A percentile compares a stretch with the other conserved stretches of the same genome.
Evolutionary conservation across 2,113 vertebrate species (phyloP).

Genomic region (Toxostoma redivivum): DNA sequence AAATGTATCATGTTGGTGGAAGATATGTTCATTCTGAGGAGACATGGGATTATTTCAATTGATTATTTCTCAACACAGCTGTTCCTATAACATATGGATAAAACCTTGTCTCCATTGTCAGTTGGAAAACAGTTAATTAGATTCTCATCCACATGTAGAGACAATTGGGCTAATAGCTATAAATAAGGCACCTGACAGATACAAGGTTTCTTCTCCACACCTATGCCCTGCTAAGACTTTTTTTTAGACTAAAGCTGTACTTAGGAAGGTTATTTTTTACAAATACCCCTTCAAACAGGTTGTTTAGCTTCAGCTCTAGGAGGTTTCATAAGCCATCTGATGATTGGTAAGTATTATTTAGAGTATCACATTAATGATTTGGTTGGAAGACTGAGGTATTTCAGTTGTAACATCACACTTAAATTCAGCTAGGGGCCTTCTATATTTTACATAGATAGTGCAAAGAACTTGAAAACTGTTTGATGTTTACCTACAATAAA

Average conservation of each 20-base stretch:
- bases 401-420: neutral
- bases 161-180: neutral
- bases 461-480: neutral
- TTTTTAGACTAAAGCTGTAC: rapidly evolving
- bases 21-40: neutral
- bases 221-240: too few species aligned
- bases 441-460: rapidly evolving
- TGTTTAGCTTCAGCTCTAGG: neutral
- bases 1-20: neutral
- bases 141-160: neutral
- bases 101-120: neutral
- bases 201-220: rapidly evolving
- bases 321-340: neutral
- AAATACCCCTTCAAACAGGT: neutral
- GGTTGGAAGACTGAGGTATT: neutral
- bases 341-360: neutral
- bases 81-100: neutral
- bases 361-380: neutral
- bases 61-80: neutral
- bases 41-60: neutral
- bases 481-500: neutral
- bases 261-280: neutral
- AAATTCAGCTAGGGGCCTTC: neutral
- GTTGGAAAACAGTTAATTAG: neutral
- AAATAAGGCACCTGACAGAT: neutral